These are phyloP conservation scores for Neogale vison DNA, from an alignment of 2,113 vertebrate species.

Conservation along the genomic window DNA sequence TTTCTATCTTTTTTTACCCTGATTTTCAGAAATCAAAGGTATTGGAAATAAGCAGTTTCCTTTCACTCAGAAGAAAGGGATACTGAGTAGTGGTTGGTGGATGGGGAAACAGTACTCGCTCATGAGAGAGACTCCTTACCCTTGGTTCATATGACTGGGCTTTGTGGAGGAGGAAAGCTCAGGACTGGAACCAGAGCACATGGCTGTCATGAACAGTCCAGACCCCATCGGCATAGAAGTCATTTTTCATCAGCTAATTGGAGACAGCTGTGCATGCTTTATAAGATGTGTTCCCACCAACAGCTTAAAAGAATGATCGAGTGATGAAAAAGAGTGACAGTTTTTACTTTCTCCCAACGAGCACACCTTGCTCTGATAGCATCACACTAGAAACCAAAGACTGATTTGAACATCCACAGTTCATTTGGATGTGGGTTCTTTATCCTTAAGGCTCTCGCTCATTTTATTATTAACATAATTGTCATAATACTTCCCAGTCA, in stretches of 20 bases:
- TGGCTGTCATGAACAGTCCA: not conserved
- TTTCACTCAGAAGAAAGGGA: not conserved
- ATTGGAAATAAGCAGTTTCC: not conserved
- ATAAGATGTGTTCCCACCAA: not conserved
- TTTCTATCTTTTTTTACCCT: not conserved
- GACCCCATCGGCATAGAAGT: not conserved
- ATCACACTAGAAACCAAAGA: constrained; percentile 9
- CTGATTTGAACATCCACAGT: not conserved
- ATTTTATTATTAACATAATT: not conserved
- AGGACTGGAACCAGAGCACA: not conserved
- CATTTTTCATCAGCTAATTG: constrained; percentile 82
- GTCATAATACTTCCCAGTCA: not conserved
- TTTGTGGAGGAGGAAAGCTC: not conserved
- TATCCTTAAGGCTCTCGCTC: not conserved
- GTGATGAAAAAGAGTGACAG: constrained; percentile 64
- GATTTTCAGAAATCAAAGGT: not conserved
- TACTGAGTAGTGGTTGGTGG: not conserved
- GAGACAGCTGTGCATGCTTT: constrained; percentile 52
- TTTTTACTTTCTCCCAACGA: constrained; percentile 64
- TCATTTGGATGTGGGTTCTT: not conserved
- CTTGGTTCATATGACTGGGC: not conserved
- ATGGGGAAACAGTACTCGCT: rapidly evolving
- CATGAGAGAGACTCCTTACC: not conserved
- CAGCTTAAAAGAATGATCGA: constrained; percentile 57
- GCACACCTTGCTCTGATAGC: not conserved